Base-by-base conservation (phyloP, 2,797 vertebrate genomes). In the Chrysocyon brachyurus region DNA sequence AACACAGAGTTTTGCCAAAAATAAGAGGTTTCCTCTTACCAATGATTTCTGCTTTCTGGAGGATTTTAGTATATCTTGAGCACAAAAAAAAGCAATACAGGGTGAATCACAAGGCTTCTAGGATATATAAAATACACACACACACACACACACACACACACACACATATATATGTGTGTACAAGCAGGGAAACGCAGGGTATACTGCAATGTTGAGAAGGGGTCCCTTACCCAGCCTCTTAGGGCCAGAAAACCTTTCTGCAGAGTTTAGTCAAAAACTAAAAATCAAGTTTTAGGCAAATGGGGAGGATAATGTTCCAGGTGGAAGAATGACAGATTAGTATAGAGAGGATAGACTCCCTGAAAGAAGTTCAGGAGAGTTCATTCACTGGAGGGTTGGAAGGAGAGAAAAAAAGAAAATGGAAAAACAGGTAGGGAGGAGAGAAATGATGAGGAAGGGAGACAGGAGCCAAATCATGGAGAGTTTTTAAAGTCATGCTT, bases 1-100 rank as follows among this genome's bases (percentile, higher is more conserved):
- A 28, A 84, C 12, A 21, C 8, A 5, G 24, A 83, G 26, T 17
- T 66, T 92, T 72, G 26, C 40, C 85, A 83, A 87, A 77, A 87
- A 68, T 52, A 73, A 79, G 28, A 5, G 21, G 4, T 54, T 33
- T 66, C 31, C 56, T 19, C 8, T 90, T n/a, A 63, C 68, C 70
- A 75, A 84, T 84, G 87, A 33, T 66, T 57, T 94, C 82, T 96
- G 40, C 68, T 72, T 96, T 84, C 61, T 72, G 57, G 70, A 97
- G 52, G 49, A 61, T 83, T 73, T 77, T 31, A 49, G 56, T 36
- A 31, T 16, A 46, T 24, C 49, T 33, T 63, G 31, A 56, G 5
- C 40, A 94, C 75, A 63, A 75, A 91, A 54, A 12, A 21, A 40
- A 22, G 31, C 64, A 86, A 61, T 68, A 86, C 77, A 4, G 17